Base-by-base conservation (phyloP, 1,140 invertebrate genomes). In the Atta colombica region DNA sequence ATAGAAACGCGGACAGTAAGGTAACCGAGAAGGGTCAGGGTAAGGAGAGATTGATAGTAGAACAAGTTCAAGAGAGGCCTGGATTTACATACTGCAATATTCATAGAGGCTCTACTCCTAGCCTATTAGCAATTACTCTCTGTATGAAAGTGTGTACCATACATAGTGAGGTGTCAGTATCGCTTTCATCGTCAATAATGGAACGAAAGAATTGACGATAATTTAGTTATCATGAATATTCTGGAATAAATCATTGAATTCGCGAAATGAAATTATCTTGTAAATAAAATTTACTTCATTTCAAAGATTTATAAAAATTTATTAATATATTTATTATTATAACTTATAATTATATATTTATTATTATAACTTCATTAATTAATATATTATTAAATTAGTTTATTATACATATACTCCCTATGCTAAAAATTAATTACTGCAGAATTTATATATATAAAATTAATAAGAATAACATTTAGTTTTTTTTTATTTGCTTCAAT, bases 21-120 rank as follows among this genome's bases (percentile, higher is more conserved):
- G 28, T 58, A 65, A 49, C 49, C 10, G 61, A n/a, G 68, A 28
- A 28, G 10, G 45, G 49, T 35, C 31, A 39, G 28, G 63, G 63
- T 28, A 68, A 81, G 10, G 10, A 18, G 77, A 21, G 14, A 81
- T 35, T 55, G 81, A 86, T 81, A 80, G 58, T 72, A 49, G 77
- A 88, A 81, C 91, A 88, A 92, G 90, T 93, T 92, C 90, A 89
- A 87, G 80, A 66, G 77, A 66, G 65, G 68, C 61, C 60, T 72
- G 81, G 77, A 93, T 93, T 93, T 93, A 80, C 92, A 93, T 93
- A 90, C 75, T 92, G 91, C 77, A 93, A 93, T 93, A 93, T 94
- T 93, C 92, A 93, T 93, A 91, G 87, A 77, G 75, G 10, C 25
- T 53, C 55, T 80, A 77, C 53, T 31, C 28, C 31, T 86, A 66